phyloP scores from a whole-genome alignment of 2,113 vertebrate species.

The Muntiacus reevesi region DNA sequence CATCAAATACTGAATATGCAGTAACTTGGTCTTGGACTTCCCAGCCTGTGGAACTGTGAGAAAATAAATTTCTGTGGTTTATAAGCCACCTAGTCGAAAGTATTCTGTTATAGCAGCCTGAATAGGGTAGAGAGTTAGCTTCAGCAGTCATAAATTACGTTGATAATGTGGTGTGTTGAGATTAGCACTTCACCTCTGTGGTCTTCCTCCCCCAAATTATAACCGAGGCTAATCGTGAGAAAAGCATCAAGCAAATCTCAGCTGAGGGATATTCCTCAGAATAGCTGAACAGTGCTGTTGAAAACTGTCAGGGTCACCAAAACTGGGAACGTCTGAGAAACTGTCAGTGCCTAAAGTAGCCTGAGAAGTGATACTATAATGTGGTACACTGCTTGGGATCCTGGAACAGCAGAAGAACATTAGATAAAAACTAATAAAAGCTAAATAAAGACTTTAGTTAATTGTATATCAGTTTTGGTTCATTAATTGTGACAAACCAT shows the following conservation, averaged over 20 bases:
- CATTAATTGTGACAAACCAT: background rate
- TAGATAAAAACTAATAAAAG: background rate
- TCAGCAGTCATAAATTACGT: background rate
- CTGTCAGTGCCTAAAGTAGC: background rate
- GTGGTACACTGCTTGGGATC: background rate
- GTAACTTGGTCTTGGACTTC: background rate
- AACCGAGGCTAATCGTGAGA: background rate
- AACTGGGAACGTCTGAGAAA: background rate
- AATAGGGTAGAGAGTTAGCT: background rate
- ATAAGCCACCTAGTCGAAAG: background rate
- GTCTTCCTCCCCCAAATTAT: background rate
- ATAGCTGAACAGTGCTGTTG: background rate
- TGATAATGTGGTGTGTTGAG: background rate
- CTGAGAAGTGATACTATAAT: background rate
- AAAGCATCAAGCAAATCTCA: background rate
- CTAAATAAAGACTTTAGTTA: background rate
- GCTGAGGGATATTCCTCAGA: background rate
- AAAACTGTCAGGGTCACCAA: background rate
- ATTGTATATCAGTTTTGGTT: background rate
- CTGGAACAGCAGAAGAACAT: background rate
- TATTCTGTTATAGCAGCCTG: background rate
- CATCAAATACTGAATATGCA: background rate
- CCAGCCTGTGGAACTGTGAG: background rate
- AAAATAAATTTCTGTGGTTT: background rate
- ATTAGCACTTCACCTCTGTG: background rate